Evolutionary conservation across 2,113 vertebrate species (phyloP), one percentile per base, ranked within the genome.

Genomic region (Smithornis capensis): DNA sequence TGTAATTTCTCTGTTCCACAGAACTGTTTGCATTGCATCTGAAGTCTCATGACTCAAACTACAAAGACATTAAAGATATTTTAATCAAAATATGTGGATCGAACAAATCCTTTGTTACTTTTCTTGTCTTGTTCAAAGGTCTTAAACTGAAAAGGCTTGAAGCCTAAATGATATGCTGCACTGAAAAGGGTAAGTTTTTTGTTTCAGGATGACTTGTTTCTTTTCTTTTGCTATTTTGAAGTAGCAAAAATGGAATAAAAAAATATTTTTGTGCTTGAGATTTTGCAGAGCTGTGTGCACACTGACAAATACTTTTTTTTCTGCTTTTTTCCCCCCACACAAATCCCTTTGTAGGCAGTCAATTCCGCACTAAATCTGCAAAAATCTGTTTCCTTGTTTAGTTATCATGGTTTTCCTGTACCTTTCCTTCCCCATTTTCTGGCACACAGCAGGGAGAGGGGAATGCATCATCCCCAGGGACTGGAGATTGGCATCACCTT

Each of bases 191-290:
- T 44, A 94, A 42, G 1, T 23, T 92, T 79, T 73, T 6, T 47
- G 5, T 2, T 67, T 68, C 23, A 22, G 14, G 2, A 14, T 37
- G 33, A 14, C 5, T 1, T 7, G 2, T 8, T 33, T 29, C 9
- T 42, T 57, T 57, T 27, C 4, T 11, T 70, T 85, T 52, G 8
- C 0, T 23, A 40, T 42, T 81, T 42, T 11, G 2, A 69, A 81
- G 49, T 10, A 35, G 4, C 2, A 17, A 35, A 44, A 87, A 45
- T 19, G 5, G 6, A 5, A 2, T 19, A 69, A 83, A 90, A 50
- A 11, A 4, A 15, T 38, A 2, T 1, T 9, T 71, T 52, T 23
- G 1, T 62, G 4, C 13, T 59, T 82, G 29, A 71, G 42, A 50
- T 75, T 65, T 70, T 81, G 14, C 12, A 57, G 76, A 83, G 23